Base-by-base conservation (phyloP, 1,140 invertebrate species). In the Manduca sexta region DNA sequence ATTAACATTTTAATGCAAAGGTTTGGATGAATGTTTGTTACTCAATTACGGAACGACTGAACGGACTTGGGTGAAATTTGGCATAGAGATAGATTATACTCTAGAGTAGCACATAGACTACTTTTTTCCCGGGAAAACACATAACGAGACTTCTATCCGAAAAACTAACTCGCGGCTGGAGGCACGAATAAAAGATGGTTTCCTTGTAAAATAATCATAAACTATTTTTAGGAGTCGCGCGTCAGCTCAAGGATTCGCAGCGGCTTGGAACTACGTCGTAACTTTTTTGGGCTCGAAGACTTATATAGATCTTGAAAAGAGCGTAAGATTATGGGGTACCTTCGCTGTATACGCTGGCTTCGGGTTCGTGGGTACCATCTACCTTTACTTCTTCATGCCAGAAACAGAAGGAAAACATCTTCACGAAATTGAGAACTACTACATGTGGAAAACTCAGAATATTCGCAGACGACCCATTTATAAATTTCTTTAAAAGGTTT, bases 361-460 rank as follows among this genome's bases (percentile, higher is more conserved):
- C 40, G 88, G 88, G n/a, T 78, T 89, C 11, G 12, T 91, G 3
- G 90, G 91, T 6, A 70, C 90, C 10, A 61, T 89, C 2, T 64
- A 92, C 44, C 74, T 93, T 10, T 90, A 89, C 51, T 86, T 91
- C 34, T 89, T 90, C 49, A 69, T 96, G n/a, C 93, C 94, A 1
- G 93, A 96, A 79, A 96, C 94, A 0, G 93, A 93, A 79, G 92
- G 93, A 2, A 92, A 90, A 56, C 89, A 88, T 2, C 82, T 95
- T 39, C 88, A 93, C 69, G 93, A 95, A 71, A 93, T 95, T 30
- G 90, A 91, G 62, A 74, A 75, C 1, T 75, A 76, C 45, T 90
- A 90, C 53, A 87, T n/a, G 87, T 0, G 90, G 90, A 1, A 60
- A 82, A 52, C 46, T 76, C 4, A 65, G 63, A 50, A 77, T 64